Conservation (phyloP, 2,888 invertebrate species). For the Archips xylosteana region DNA sequence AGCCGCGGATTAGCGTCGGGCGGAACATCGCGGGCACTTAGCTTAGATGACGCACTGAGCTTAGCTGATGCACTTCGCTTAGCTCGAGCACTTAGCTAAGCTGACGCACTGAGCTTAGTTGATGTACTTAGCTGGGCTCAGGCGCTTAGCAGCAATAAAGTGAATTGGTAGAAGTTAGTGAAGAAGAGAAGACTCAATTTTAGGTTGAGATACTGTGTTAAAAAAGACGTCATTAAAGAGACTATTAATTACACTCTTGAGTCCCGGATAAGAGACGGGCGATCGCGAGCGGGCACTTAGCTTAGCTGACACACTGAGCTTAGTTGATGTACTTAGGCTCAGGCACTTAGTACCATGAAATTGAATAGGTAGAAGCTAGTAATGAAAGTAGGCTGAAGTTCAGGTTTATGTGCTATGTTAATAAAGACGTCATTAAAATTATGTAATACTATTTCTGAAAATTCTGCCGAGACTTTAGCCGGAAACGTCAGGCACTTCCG, state of each 20-base stretch:
- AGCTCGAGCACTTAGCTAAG: neutral
- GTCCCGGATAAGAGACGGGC: slow-evolving; percentile 73
- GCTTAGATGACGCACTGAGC: slow-evolving; percentile 1
- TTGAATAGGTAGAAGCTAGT: neutral
- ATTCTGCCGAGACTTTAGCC: no score
- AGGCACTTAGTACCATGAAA: no score
- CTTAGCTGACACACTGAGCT: neutral
- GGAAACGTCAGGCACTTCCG: no score
- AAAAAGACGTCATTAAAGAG: neutral
- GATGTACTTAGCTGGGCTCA: slow-evolving; percentile 4
- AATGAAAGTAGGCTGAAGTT: no score
- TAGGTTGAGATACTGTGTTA: slow-evolving; percentile 3
- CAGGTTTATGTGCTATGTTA: no score
- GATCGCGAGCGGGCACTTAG: slow-evolving; percentile 62
- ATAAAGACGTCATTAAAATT: no score
- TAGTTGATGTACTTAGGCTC: slow-evolving; percentile 5
- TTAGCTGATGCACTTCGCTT: neutral
- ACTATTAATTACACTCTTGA: slow-evolving; percentile 59
- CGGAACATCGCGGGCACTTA: slow-evolving; percentile 66
- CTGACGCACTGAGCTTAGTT: neutral
- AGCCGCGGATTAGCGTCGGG: slow-evolving; percentile 69
- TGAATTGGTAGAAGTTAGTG: neutral
- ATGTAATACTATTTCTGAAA: no score
- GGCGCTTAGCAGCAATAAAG: neutral
- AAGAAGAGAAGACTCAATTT: neutral